phyloP scores from a whole-genome alignment of 2,888 invertebrate genomes.

The Syritta pipiens region DNA sequence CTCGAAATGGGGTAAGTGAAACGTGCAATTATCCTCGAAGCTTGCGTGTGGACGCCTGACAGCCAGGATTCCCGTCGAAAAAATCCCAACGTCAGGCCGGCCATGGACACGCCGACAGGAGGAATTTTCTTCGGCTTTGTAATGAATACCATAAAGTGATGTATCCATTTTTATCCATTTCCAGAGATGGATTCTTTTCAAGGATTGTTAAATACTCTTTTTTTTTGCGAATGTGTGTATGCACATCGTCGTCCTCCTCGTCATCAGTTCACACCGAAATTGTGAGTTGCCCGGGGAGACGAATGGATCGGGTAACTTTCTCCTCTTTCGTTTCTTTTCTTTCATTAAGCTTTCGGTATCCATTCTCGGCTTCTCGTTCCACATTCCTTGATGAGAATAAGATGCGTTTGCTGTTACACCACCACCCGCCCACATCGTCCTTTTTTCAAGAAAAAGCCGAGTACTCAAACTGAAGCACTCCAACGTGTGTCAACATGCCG shows the following conservation, averaged over 20 bases:
- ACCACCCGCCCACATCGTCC: no score
- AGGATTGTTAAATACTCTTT: slow-evolving; percentile 68
- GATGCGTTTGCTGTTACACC: no score
- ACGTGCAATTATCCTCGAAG: no score
- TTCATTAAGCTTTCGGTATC: slow-evolving; percentile 40
- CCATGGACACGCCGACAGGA: slow-evolving; percentile 28
- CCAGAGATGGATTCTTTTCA: slow-evolving; percentile 66
- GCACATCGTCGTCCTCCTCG: slow-evolving; percentile 65
- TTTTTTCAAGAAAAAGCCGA: no score
- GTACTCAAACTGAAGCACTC: no score
- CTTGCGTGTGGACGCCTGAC: no score
- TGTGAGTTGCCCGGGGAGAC: slow-evolving; percentile 42
- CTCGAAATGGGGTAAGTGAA: no score
- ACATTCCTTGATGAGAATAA: no score
- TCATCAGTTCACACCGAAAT: slow-evolving; percentile 59
- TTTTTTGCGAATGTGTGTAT: slow-evolving; percentile 61
- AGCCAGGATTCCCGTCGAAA: no score
- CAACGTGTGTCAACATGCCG: no score
- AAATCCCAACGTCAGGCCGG: slow-evolving; percentile 6
- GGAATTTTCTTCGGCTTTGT: slow-evolving; percentile 52
- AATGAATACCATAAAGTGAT: slow-evolving; percentile 61
- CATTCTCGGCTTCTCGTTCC: no score
- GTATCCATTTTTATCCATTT: slow-evolving; percentile 54
- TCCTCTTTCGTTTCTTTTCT: slow-evolving; percentile 19
- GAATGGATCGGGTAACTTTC: slow-evolving; percentile 51